phyloP scores from a whole-genome alignment of 2,113 vertebrate species.

The Cisticola juncidis region DNA sequence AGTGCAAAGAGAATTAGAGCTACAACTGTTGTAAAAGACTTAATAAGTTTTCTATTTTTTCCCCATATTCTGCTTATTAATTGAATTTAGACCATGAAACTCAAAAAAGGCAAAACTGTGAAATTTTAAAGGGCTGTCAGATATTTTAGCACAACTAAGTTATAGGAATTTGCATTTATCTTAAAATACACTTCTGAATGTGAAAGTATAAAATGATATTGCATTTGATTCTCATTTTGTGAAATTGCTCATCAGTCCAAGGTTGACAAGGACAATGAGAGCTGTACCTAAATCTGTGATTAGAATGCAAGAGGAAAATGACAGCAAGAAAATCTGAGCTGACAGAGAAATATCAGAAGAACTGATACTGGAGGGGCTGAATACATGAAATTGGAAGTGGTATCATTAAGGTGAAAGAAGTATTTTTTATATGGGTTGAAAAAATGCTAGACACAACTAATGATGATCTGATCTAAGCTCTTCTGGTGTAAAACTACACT shows the following conservation, averaged over 20 bases:
- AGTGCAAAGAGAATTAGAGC: background rate
- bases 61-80: background rate
- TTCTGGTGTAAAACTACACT: background rate
- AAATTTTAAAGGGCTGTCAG: background rate
- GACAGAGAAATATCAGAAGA: background rate
- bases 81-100: background rate
- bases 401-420: background rate
- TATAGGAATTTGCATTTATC: background rate
- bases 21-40: background rate
- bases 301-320: background rate
- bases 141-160: background rate
- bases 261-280: constrained; percentile 27
- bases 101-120: background rate
- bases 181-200: background rate
- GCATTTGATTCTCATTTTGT: background rate
- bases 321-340: background rate
- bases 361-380: background rate
- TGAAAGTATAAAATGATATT: background rate
- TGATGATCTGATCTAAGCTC: background rate
- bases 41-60: background rate
- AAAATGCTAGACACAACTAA: background rate
- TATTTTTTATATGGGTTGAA: background rate
- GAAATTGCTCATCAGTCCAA: background rate
- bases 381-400: background rate
- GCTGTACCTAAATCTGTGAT: constrained; percentile 1